Percentiles rank a stretch among this genome's conserved stretches.
Evolutionary conservation across 2,888 invertebrate species (phyloP).

Genomic region (Brenthis hecate): DNA sequence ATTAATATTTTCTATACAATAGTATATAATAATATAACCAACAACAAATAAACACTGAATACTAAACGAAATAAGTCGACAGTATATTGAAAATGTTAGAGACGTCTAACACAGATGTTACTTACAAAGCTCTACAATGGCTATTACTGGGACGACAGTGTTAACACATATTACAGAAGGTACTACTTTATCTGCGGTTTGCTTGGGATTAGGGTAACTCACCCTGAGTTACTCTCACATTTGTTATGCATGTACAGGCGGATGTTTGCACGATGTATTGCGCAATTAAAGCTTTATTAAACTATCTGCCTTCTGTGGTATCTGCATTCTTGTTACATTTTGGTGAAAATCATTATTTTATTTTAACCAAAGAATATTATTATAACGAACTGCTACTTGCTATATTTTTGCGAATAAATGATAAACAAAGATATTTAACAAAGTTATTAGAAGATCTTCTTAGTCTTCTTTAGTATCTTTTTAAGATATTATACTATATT

Average conservation of each 20-base stretch:
- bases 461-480: too few species aligned
- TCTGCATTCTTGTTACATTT: background rate
- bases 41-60: background rate
- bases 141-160: slow-evolving; percentile 38
- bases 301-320: slow-evolving; percentile 11
- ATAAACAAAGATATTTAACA: too few species aligned
- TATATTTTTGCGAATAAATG: too few species aligned
- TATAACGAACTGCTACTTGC: too few species aligned
- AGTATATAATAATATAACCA: too few species aligned
- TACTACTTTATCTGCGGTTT: slow-evolving; percentile 43
- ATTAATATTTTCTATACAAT: too few species aligned
- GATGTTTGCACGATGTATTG: slow-evolving; percentile 44
- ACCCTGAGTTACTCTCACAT: slow-evolving; percentile 45
- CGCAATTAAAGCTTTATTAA: slow-evolving; percentile 31
- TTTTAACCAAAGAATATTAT: too few species aligned
- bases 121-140: slow-evolving; percentile 8
- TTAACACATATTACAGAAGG: slow-evolving; percentile 59
- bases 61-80: background rate
- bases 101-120: slow-evolving; percentile 32
- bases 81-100: background rate
- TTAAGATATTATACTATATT: too few species aligned
- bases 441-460: too few species aligned
- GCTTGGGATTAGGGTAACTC: slow-evolving; percentile 43
- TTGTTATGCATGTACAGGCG: slow-evolving; percentile 57
- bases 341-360: too few species aligned